Percentiles rank a stretch among this genome's conserved stretches.
Evolutionary conservation across 2,113 vertebrate genomes (phyloP).

Genomic region (Nannobrachium achirus): DNA sequence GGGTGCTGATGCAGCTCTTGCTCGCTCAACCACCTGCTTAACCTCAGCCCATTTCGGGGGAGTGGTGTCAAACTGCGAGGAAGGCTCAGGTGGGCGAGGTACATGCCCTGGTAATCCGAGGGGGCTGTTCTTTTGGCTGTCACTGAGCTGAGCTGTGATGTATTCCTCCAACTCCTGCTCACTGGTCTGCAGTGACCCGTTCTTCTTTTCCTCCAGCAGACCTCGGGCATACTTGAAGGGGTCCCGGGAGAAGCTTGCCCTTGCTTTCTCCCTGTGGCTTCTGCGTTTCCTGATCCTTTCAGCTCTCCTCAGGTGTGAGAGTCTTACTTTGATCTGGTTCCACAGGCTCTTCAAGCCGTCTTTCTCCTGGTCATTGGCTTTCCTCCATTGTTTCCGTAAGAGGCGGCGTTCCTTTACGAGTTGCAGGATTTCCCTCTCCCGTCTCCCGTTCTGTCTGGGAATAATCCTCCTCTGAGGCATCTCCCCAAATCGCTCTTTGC

Average conservation of each 20-base stretch:
- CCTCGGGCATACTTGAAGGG: conserved; percentile 22
- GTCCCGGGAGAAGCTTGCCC: conserved; percentile 16
- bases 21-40: neutral
- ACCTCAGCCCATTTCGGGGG: neutral
- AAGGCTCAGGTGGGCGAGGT: neutral
- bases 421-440: conserved; percentile 13
- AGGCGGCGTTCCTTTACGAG: neutral
- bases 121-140: neutral
- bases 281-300: conserved; percentile 23
- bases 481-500: conserved; percentile 5
- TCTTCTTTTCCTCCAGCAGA: conserved; percentile 17
- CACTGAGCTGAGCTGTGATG: conserved; percentile 7
- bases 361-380: conserved; percentile 13
- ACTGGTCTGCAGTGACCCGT: neutral
- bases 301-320: neutral
- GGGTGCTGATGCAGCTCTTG: conserved; percentile 1
- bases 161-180: conserved; percentile 9
- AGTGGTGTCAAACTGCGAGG: neutral
- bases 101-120: neutral
- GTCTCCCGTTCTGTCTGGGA: conserved; percentile 2
- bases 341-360: conserved; percentile 22
- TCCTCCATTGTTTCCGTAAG: conserved; percentile 9
- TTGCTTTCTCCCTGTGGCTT: neutral
- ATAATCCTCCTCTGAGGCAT: neutral
- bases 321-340: conserved; percentile 2